Base-by-base conservation (phyloP, 1,140 invertebrate species). In the Daktulosphaira vitifoliae region DNA sequence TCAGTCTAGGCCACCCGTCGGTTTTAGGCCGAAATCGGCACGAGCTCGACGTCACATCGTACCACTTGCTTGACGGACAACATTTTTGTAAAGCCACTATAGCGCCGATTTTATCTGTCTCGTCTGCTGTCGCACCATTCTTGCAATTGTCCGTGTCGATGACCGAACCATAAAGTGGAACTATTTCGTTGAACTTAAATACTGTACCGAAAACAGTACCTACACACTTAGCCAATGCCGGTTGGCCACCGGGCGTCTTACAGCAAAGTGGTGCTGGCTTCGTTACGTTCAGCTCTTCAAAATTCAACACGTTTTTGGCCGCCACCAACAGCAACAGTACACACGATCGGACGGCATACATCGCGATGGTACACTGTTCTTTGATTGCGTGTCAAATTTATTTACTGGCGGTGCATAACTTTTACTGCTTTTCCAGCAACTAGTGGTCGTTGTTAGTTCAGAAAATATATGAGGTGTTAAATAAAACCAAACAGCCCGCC, bases 321-420 rank as follows among this genome's bases (percentile, higher is more conserved):
- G 15, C 11, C 1, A 29, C n/a, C 9, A 44, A 8, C 23, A 25
- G 44, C 22, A 5, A n/a, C 8, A 56, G 37, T n/a, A 4, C 9
- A 8, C 56, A 62, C 56, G 42, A 62, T 62, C 56, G 38, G 56
- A 62, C 42, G n/a, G 42, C 9, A 15, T 29, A 20, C 56, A 62
- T 62, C 42, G 39, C 25, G 42, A n/a, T 20, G 16, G 42, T 25
- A 33, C 25, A 62, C 56, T 62, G 56, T 59, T 46, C 2, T 5
- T 2, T 3, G n/a, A 29, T 5, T 37, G 15, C 29, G n/a, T 13
- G 52, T 22, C 26, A 11, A 15, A 8, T 15, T 2, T 22, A 9
- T 33, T 33, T n/a, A n/a, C n/a, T n/a, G n/a, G n/a, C n/a, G n/a
- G n/a, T n/a, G n/a, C n/a, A n/a, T n/a, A n/a, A n/a, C n/a, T n/a